phyloP scores from a whole-genome alignment of 2,113 vertebrate genomes.

The Nymphicus hollandicus region DNA sequence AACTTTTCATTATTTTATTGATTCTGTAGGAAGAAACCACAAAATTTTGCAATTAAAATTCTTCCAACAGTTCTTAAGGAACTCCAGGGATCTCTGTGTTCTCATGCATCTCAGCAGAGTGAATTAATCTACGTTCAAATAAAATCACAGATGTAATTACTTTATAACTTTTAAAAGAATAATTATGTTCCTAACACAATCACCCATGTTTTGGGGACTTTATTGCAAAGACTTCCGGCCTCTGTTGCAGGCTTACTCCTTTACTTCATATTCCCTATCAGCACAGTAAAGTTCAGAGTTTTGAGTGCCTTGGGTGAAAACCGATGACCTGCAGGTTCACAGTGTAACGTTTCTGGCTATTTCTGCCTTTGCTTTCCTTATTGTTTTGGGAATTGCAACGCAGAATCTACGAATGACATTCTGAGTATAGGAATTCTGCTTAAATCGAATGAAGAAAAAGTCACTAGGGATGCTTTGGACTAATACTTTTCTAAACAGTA shows the following conservation, averaged over 20 bases:
- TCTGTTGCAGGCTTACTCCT: neutral
- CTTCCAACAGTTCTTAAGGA: conserved; percentile 23
- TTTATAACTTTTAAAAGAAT: conserved; percentile 69
- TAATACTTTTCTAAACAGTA: neutral
- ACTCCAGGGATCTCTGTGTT: conserved; percentile 35
- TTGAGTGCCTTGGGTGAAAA: neutral
- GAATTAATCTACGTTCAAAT: conserved; percentile 64
- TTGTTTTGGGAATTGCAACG: neutral
- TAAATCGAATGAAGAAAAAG: neutral
- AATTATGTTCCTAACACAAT: conserved; percentile 57
- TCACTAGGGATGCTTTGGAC: neutral
- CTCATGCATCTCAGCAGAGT: conserved; percentile 43
- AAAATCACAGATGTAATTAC: conserved; percentile 72
- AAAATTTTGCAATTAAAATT: conserved; percentile 69
- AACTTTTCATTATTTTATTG: neutral
- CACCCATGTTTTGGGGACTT: conserved; percentile 17
- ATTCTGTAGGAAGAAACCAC: conserved; percentile 36
- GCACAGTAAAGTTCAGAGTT: neutral
- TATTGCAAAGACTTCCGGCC: neutral
- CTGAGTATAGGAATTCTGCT: neutral
- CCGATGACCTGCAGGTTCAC: neutral
- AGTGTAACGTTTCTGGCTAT: neutral
- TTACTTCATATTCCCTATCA: neutral
- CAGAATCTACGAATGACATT: neutral
- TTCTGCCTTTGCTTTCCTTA: neutral